Evolutionary conservation across 2,797 vertebrate species (phyloP), one percentile per base, ranked within the genome.

Genomic region (Sphenodon punctatus): DNA sequence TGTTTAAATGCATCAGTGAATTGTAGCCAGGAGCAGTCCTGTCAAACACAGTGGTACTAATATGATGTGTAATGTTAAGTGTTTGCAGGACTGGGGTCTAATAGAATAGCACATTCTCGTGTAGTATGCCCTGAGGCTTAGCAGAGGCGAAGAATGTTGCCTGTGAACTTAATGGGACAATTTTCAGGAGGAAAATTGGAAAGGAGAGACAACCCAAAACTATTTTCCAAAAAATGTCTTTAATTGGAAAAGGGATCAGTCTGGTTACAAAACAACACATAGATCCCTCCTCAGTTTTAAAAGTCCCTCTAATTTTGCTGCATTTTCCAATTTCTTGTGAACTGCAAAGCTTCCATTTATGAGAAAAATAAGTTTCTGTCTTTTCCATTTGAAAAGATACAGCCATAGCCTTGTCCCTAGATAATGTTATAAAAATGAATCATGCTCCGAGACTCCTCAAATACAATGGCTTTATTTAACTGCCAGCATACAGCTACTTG

Each of bases 381-480:
- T 14, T 73, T 82, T 66, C 53, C 67, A 3, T 63, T 85, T 41
- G 5, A 25, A 61, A 46, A 84, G 63, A 30, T 64, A 4, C 41
- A 87, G 42, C 4, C 22, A 67, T 23, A 88, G 17, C 10, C 14
- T 9, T 49, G 13, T 74, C 43, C 17, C 8, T n/a, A 75, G 9
- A 59, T 74, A 65, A 76, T 17, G 0, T 60, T 48, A 69, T 19
- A 36, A 71, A 78, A 86, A 78, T 1, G 8, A 74, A 49, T 71
- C 17, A 6, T n/a, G 10, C 36, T 75, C 34, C 42, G 41, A 53
- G 53, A 34, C 15, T 81, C 87, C 41, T 38, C 42, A 75, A 56
- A 48, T 15, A 68, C 27, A 78, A 27, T 27, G 60, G 46, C 48
- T 80, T 66, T 13, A 64, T 89, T 90, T 87, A 80, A 19, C 58